These are phyloP conservation scores for Malaclemys terrapin DNA, from an alignment of 2,113 vertebrate species.

Conservation along the genomic window DNA sequence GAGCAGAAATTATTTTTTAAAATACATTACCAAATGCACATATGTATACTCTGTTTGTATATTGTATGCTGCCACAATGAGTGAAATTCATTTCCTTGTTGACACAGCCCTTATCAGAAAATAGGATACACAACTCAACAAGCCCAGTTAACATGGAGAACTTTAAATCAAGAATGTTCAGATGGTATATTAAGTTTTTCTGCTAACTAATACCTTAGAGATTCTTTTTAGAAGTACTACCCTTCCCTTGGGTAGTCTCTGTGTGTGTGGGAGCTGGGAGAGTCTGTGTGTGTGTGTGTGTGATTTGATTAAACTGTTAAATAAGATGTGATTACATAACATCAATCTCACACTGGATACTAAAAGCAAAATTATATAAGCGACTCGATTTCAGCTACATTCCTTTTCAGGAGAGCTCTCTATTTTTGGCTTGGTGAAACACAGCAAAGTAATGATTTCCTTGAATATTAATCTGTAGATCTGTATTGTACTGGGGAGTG, in stretches of 20 bases:
- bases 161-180: not conserved
- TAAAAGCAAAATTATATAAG: not conserved
- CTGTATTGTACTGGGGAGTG: not conserved
- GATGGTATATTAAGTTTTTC: not conserved
- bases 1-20: not conserved
- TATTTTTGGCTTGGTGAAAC: not conserved
- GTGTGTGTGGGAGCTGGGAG: too few species aligned
- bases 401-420: not conserved
- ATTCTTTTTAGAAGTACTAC: not conserved
- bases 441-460: not conserved
- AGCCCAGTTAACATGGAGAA: not conserved
- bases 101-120: not conserved
- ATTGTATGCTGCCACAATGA: not conserved
- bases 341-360: not conserved
- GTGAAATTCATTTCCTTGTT: not conserved
- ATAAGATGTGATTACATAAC: not conserved
- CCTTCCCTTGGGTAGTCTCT: too few species aligned
- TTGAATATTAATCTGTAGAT: slow-evolving; percentile 1
- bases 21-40: not conserved
- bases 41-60: not conserved
- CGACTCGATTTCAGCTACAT: not conserved
- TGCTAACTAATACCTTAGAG: not conserved
- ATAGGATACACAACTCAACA: not conserved
- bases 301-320: slow-evolving; percentile 11
- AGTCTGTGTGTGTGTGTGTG: not conserved